Conservation (phyloP, 2,113 vertebrate species). For the Salvelinus alpinus region DNA sequence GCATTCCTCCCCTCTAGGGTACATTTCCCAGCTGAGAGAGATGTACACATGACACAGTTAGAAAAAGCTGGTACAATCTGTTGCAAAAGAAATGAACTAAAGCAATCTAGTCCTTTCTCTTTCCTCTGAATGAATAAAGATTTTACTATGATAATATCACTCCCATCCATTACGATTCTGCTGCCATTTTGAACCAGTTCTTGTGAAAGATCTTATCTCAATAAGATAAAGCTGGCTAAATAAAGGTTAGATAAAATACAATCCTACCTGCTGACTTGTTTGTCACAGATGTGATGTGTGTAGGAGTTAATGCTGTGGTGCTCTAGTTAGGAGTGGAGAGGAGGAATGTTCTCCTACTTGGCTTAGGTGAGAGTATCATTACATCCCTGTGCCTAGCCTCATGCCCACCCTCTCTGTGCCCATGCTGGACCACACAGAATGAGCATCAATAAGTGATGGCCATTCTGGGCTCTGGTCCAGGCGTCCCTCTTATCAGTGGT, state of each 20-base stretch:
- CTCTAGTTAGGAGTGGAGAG: not conserved
- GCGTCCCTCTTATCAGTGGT: conserved; percentile 36
- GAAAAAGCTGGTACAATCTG: not conserved
- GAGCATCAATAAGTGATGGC: conserved; percentile 17
- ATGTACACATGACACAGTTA: not conserved
- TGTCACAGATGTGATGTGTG: not conserved
- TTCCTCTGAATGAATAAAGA: not conserved
- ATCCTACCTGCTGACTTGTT: not conserved
- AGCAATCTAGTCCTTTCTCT: not conserved
- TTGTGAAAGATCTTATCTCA: not conserved
- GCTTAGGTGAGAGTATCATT: not conserved
- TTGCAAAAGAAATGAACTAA: not conserved
- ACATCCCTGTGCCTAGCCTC: not conserved
- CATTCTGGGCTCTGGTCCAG: conserved; percentile 57
- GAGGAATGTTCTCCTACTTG: not conserved
- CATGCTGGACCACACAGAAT: not conserved
- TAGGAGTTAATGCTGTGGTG: not conserved
- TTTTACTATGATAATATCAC: not conserved
- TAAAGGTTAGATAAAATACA: not conserved
- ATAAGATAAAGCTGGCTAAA: not conserved
- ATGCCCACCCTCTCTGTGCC: not conserved
- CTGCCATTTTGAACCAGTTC: not conserved
- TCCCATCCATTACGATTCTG: not conserved
- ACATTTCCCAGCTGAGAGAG: no score
- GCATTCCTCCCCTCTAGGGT: no score